Conservation (phyloP, 2,797 vertebrate genomes). For the Clamator glandarius region DNA sequence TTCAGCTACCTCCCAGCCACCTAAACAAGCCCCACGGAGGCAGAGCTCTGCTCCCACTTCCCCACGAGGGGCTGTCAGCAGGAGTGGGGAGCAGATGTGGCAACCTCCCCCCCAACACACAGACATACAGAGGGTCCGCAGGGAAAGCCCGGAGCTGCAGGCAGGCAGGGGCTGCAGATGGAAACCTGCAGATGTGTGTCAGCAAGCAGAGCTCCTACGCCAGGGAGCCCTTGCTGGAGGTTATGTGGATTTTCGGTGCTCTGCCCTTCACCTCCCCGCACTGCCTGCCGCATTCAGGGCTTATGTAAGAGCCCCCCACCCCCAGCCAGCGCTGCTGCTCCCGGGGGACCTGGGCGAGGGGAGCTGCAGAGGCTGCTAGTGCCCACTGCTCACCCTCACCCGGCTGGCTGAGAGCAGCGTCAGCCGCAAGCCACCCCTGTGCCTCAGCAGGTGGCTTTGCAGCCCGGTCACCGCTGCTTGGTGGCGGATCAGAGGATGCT, state of each 20-base stretch:
- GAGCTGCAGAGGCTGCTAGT: not conserved
- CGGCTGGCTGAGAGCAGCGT: rapidly evolving
- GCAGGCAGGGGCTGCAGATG: not conserved
- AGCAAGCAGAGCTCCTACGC: not conserved
- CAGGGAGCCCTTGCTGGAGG: conserved; percentile 30
- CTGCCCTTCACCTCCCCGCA: conserved; percentile 36
- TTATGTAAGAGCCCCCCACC: conserved; percentile 15
- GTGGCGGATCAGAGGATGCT: not conserved
- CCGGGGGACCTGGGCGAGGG: not conserved
- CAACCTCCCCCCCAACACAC: not conserved
- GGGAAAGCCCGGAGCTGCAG: conserved; percentile 21
- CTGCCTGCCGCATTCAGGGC: not conserved
- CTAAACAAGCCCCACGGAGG: not conserved
- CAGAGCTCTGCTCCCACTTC: not conserved
- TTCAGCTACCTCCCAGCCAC: not conserved
- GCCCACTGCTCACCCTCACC: not conserved
- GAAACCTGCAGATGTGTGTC: not conserved
- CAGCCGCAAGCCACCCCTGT: not conserved
- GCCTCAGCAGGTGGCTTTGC: not conserved
- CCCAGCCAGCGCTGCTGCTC: not conserved
- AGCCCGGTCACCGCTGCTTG: not conserved
- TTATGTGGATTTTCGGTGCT: not conserved
- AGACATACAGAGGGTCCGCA: not conserved
- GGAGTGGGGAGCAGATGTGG: not conserved
- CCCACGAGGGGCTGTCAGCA: not conserved